These are phyloP conservation scores for Bradypus variegatus DNA, from an alignment of 2,797 vertebrate genomes.

Conservation along the genomic window DNA sequence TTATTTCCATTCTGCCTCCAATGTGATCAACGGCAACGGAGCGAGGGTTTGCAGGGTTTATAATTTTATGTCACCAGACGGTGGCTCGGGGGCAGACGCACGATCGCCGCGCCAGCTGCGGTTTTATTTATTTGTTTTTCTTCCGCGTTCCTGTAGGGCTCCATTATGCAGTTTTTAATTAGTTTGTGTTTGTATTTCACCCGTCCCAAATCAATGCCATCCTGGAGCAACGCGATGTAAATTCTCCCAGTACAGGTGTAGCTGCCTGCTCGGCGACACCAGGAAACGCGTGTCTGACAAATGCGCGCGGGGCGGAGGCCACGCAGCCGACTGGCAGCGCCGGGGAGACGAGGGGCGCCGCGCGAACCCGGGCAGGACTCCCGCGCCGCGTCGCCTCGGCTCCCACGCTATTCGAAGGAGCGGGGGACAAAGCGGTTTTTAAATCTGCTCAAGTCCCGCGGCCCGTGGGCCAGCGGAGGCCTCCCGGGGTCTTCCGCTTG, in stretches of 20 bases:
- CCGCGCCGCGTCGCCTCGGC: constrained; percentile 73
- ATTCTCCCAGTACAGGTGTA: constrained; percentile 83
- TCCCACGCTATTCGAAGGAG: constrained; percentile 76
- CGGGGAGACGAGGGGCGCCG: constrained; percentile 76
- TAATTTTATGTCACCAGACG: constrained; percentile 75
- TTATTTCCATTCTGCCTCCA: constrained; percentile 69
- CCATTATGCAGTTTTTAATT: constrained; percentile 81
- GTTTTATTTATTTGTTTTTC: constrained; percentile 77
- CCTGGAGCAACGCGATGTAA: constrained; percentile 78
- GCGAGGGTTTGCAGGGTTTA: constrained; percentile 68
- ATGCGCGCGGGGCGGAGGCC: constrained; percentile 73
- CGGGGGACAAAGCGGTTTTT: constrained; percentile 71
- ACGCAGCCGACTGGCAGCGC: constrained; percentile 78
- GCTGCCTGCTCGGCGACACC: constrained; percentile 75
- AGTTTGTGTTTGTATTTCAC: constrained; percentile 78
- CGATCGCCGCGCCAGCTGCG: constrained; percentile 74
- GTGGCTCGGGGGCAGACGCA: constrained; percentile 73
- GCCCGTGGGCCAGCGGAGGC: constrained; percentile 61
- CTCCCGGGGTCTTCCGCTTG: constrained; percentile 59
- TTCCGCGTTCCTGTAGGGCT: constrained; percentile 77
- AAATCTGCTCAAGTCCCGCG: constrained; percentile 62
- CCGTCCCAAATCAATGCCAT: constrained; percentile 79
- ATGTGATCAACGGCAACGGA: constrained; percentile 64
- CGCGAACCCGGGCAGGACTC: constrained; percentile 79
- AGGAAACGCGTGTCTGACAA: constrained; percentile 79